These are phyloP conservation scores for Neodiprion pinetum DNA, from an alignment of 1,140 invertebrate genomes.

Conservation along the genomic window DNA sequence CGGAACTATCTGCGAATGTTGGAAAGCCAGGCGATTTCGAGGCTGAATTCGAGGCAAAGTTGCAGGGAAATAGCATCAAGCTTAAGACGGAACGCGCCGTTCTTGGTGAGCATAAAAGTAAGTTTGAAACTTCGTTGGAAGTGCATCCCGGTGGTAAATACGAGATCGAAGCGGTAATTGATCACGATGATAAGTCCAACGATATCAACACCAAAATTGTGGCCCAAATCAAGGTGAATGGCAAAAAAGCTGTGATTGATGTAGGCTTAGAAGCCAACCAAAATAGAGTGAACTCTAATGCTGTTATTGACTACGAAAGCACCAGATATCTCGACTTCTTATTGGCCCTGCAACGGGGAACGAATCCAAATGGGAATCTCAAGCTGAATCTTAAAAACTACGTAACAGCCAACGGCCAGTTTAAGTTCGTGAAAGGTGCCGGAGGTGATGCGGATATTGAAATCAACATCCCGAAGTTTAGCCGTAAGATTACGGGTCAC, in stretches of 20 bases:
- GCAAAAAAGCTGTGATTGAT: conserved; percentile 65
- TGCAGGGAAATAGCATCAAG: conserved; percentile 67
- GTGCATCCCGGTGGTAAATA: conserved; percentile 70
- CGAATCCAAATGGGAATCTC: conserved; percentile 47
- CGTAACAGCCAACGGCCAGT: conserved; percentile 50
- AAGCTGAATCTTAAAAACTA: conserved; percentile 53
- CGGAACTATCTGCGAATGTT: conserved; percentile 64
- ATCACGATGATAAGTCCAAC: conserved; percentile 61
- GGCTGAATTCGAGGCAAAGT: conserved; percentile 62
- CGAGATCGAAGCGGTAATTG: conserved; percentile 66
- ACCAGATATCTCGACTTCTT: conserved; percentile 64
- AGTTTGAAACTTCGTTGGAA: conserved; percentile 67
- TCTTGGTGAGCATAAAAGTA: conserved; percentile 65
- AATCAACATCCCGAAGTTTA: conserved; percentile 57
- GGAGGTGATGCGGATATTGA: conserved; percentile 54
- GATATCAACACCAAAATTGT: conserved; percentile 65
- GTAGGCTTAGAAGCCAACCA: conserved; percentile 60
- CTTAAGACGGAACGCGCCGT: conserved; percentile 64
- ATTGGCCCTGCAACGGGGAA: conserved; percentile 52
- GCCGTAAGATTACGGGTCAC: conserved; percentile 68
- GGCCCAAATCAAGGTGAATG: conserved; percentile 59
- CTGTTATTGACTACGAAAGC: conserved; percentile 59
- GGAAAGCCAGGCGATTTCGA: conserved; percentile 66
- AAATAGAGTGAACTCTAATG: conserved; percentile 62
- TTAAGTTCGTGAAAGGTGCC: conserved; percentile 48